These are phyloP conservation scores for Scaptomyza flava DNA, from an alignment of 2,888 invertebrate species.

Conservation along the genomic window DNA sequence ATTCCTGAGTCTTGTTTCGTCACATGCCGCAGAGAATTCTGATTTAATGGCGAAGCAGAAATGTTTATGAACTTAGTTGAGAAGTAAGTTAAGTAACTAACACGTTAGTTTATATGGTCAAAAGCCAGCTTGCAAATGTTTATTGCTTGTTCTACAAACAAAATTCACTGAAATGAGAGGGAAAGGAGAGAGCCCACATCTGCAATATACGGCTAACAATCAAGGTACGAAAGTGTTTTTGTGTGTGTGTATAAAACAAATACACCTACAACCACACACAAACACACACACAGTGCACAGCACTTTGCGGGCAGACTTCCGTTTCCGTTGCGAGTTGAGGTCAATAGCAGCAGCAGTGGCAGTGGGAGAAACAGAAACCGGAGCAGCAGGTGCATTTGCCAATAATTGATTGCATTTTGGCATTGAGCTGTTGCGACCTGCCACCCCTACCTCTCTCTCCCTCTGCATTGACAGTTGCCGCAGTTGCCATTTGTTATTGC, in stretches of 20 bases:
- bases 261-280: background rate
- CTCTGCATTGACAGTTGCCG: constrained; percentile 26
- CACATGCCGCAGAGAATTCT: background rate
- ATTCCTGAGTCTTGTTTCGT: background rate
- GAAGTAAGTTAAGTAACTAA: no score
- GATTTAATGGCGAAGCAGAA: background rate
- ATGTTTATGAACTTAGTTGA: no score
- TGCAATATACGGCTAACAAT: constrained; percentile 48
- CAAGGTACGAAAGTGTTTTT: constrained; percentile 9
- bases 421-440: constrained; percentile 64
- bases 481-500: constrained; percentile 61
- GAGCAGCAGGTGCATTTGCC: constrained; percentile 51
- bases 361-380: background rate
- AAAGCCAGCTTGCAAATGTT: constrained; percentile 49
- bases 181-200: constrained; percentile 2
- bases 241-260: background rate
- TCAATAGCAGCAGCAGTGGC: constrained; percentile 27
- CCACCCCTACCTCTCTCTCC: background rate
- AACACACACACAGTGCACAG: background rate
- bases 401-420: constrained; percentile 74
- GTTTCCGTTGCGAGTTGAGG: constrained; percentile 63
- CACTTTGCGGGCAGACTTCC: constrained; percentile 43
- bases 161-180: constrained; percentile 43
- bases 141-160: constrained; percentile 65
- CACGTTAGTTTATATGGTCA: constrained; percentile 9